A percentile compares a stretch with the other conserved stretches of the same genome.
phyloP scores from a whole-genome alignment of 1,140 invertebrate species.

The Gonatopus flavifemur region DNA sequence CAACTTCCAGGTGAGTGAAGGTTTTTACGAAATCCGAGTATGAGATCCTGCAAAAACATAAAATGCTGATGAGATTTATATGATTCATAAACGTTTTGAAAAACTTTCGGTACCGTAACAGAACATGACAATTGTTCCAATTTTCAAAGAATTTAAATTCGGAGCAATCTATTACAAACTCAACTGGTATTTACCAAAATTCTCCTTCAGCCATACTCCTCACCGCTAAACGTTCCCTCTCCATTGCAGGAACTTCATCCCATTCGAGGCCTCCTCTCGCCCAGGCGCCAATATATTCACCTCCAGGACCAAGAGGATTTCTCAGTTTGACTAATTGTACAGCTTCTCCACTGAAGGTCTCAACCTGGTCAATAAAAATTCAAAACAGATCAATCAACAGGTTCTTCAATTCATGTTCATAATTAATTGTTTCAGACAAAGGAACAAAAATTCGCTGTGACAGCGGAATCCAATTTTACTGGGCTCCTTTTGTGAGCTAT shows the following conservation, averaged over 20 bases:
- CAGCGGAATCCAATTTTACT: no score
- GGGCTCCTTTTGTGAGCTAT: no score
- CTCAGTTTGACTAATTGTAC: slow-evolving; percentile 73
- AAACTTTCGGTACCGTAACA: neutral
- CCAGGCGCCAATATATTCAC: slow-evolving; percentile 75
- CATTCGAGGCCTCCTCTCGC: slow-evolving; percentile 70
- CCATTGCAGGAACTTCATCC: slow-evolving; percentile 72
- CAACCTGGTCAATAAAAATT: slow-evolving; percentile 58
- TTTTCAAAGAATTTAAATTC: neutral
- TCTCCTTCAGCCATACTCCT: slow-evolving; percentile 73
- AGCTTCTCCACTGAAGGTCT: slow-evolving; percentile 72
- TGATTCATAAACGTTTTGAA: neutral
- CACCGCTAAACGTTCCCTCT: slow-evolving; percentile 71
- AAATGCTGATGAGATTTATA: neutral
- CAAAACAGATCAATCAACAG: neutral
- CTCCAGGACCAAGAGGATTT: slow-evolving; percentile 69
- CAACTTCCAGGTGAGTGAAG: slow-evolving; percentile 82
- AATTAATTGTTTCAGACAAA: no score
- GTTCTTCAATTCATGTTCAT: no score
- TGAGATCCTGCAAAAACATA: slow-evolving; percentile 65
- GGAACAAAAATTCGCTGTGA: no score
- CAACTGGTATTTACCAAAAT: slow-evolving; percentile 67
- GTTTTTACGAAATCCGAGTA: slow-evolving; percentile 82
- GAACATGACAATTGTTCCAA: neutral
- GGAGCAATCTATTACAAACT: slow-evolving; percentile 5